Evolutionary conservation across 37 sponge, comb jelly and placozoan genomes (phyloP), one percentile per base, ranked within the genome.

Genomic region (Lycopodina hypogea): DNA sequence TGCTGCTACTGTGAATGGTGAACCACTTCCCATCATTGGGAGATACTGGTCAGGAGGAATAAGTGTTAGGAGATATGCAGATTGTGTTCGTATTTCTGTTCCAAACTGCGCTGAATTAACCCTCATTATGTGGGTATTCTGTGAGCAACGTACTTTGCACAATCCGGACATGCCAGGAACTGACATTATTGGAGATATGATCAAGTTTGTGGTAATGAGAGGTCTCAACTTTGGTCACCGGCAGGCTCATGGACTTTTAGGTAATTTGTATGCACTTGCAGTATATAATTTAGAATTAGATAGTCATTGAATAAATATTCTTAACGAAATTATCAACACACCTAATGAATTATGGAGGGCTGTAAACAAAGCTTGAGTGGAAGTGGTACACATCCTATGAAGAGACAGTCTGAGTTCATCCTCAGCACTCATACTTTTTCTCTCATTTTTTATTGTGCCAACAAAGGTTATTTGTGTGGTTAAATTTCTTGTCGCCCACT

Each of bases 61-160:
- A 0, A 33, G 2, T 3, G 80, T 75, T 8, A 60, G 56, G 29
- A 65, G 66, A 39, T 69, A 65, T n/a, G 18, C 62, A 8, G 37
- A 69, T 21, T 56, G 87, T 21, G 87, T 83, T 3, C 78, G 91
- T 23, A 62, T 91, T n/a, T 73, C 87, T 21, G 84, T 83, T 17
- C 91, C 91, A 21, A 91, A 91, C 84, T 91, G 91, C 75, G 84
- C 79, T 28, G 59, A 75, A n/a, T 4, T 83, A 32, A 72, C 74
- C 19, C 76, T 91, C 2, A 84, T 91, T 55, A 83, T 91, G 91
- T 91, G 91, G 91, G 71, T 86, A 15, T 75, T 77, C 26, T 91
- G 91, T 74, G 45, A 86, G 63, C 2, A 73, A 9, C 40, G 74
- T 22, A 65, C 35, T 15, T 32, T 65, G 30, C 35, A 83, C 26